Base-by-base conservation (phyloP, 2,113 vertebrate species). In the Corydoras sp. region DNA sequence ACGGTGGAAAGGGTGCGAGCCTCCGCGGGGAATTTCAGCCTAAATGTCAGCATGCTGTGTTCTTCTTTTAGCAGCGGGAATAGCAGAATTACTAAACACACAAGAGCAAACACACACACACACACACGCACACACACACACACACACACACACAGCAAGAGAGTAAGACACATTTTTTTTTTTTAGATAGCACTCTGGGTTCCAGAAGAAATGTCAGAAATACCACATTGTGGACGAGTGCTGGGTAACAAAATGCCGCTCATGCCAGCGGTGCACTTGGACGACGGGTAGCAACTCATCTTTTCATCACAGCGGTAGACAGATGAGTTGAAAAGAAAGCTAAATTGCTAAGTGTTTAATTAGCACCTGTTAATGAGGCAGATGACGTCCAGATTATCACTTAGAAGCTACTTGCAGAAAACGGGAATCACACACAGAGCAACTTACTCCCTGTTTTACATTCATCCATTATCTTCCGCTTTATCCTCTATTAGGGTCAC, bases 21-120 rank as follows among this genome's bases (percentile, higher is more conserved):
- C 58, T 71, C 60, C 18, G 58, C 66, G 13, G 56, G 59, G 69
- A 55, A 61, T 66, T 54, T 49, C 61, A 54, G 69, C 32, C 55
- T 76, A 76, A 76, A 76, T 72, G 64, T 68, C 74, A 76, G 49
- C 50, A 69, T 29, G 9, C 59, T 71, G 56, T 32, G 12, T 65
- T 43, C 61, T 67, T 5, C 18, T 68, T n/a, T 56, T 43, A 5
- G 8, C 50, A 54, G 9, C 29, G 31, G 53, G 14, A 68, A n/a
- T 51, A 30, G 50, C 64, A 51, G n/a, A 64, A 64, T 24, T 4
- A 18, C 2, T 10, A 24, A 0, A 24, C 43, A 24, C 48, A 14
- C 24, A 32, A 9, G 12, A 13, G 24, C 50, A 29, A 49, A 31
- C 48, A n/a, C 63, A 30, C 49, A 31, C 63, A 30, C n/a, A n/a